Conservation (phyloP, 2,888 invertebrate genomes). For the Gastrophysa polygoni region DNA sequence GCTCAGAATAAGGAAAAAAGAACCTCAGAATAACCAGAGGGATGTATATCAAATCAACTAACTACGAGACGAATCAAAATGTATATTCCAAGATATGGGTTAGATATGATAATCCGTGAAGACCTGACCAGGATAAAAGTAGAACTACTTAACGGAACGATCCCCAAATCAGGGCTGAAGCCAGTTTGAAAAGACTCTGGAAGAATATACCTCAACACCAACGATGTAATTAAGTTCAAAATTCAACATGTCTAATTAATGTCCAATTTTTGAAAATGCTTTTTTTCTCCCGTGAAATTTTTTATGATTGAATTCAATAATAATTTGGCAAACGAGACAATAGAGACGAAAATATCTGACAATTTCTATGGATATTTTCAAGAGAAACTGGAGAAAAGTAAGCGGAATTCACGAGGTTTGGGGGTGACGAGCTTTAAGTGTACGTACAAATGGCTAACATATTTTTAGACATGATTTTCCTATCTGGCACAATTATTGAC, state of each 20-base stretch:
- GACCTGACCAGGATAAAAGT: background rate
- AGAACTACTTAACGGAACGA: slow-evolving; percentile 8
- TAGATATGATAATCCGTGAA: slow-evolving; percentile 1
- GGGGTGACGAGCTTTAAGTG: background rate
- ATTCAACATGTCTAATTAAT: background rate
- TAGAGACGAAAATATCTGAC: background rate
- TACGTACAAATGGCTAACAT: background rate
- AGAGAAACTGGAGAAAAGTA: background rate
- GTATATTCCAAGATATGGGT: slow-evolving; percentile 9
- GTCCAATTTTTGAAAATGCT: background rate
- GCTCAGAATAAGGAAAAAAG: slow-evolving; percentile 12
- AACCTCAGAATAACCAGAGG: background rate
- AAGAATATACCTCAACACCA: slow-evolving; percentile 4
- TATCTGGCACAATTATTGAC: slow-evolving; percentile 6
- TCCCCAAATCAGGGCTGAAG: slow-evolving; percentile 8
- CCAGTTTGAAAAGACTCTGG: slow-evolving; percentile 7
- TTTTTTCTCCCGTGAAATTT: background rate
- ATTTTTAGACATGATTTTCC: background rate
- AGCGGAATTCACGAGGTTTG: background rate
- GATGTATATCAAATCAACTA: slow-evolving; percentile 3
- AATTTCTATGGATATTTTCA: background rate
- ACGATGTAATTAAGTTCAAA: background rate
- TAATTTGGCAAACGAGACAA: background rate
- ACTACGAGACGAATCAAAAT: slow-evolving; percentile 2
- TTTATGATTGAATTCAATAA: background rate